A percentile compares a stretch with the other conserved stretches of the same genome.
Evolutionary conservation across 2,113 vertebrate species (phyloP).

Genomic region (Protomyctophum bolini): DNA sequence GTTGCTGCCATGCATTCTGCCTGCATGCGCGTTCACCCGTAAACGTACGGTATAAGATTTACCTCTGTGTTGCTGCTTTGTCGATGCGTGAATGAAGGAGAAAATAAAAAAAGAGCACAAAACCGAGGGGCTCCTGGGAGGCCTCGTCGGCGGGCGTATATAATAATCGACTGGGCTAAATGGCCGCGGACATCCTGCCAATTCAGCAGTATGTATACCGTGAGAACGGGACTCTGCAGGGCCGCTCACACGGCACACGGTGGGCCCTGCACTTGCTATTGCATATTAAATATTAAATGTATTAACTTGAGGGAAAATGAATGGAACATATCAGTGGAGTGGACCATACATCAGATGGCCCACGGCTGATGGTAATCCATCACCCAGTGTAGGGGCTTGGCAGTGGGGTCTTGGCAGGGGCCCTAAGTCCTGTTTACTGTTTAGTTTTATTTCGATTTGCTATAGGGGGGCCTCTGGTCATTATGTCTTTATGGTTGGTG

Average conservation of each 20-base stretch:
- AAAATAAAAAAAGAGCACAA: too few relatives aligned
- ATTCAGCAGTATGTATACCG: conserved; percentile 55
- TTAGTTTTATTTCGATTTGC: too few relatives aligned
- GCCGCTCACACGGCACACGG: too few relatives aligned
- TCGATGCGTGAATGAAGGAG: not conserved
- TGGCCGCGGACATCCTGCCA: conserved; percentile 57
- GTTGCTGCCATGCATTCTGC: too few relatives aligned
- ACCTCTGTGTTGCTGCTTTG: conserved; percentile 8
- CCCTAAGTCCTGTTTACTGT: not conserved
- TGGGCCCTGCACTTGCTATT: not conserved
- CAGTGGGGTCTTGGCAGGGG: not conserved
- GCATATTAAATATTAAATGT: conserved; percentile 70
- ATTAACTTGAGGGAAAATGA: conserved; percentile 59
- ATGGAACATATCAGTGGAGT: conserved; percentile 35
- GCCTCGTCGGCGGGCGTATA: conserved; percentile 37
- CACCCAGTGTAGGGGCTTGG: not conserved
- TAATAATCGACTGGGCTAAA: conserved; percentile 51
- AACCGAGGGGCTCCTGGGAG: not conserved
- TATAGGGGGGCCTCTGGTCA: too few relatives aligned
- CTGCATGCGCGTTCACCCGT: too few relatives aligned
- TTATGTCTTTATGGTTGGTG: too few relatives aligned
- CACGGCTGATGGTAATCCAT: not conserved
- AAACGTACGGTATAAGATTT: not conserved
- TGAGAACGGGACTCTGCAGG: conserved; percentile 45
- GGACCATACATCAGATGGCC: conserved; percentile 12